Base-by-base conservation (phyloP, 2,797 vertebrate genomes). In the Megalops cyprinoides region DNA sequence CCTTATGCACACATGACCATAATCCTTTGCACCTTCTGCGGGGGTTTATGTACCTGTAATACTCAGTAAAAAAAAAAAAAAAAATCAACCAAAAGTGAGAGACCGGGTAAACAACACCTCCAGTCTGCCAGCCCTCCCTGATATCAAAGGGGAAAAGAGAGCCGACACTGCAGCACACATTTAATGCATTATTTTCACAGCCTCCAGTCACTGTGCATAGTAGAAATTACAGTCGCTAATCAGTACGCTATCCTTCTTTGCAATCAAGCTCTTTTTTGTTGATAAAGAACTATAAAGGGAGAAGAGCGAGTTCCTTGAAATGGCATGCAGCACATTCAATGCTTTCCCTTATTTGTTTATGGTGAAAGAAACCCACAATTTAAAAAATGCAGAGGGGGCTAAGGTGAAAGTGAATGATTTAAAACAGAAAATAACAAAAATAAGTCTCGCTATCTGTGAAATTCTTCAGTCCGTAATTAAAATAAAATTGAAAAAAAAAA, bases 401-500 rank as follows among this genome's bases (percentile, higher is more conserved):
- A 15, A 37, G 65, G 65, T 69, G 65, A 20, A 23, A 7, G 20
- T 42, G 65, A 5, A 5, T 69, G 34, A 18, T 44, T 15, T 49
- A 46, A 53, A 74, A 62, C 37, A 51, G 31, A 42, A 51, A 67
- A 25, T 39, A 12, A 14, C 65, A 3, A 51, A 31, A 18, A 31
- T 34, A 28, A 34, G 71, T 49, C 31, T 44, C 10, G 34, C 34
- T 28, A 49, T 74, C 42, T 83, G 74, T 48, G 82, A 83, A 86
- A 84, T 84, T 88, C 74, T 80, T 74, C 82, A 82, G 82, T 85
- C 86, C 69, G 82, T 88, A 84, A 89, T 83, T 73, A 85, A 87
- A 85, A 87, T 87, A 86, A 80, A 89, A 84, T 86, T 74, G 83
- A 88, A 88, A 82, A 90, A 88, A 88, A 82, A 90, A 84, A 42